Base-by-base conservation (phyloP, 2,888 invertebrate genomes). In the Drosophila peninsularis region DNA sequence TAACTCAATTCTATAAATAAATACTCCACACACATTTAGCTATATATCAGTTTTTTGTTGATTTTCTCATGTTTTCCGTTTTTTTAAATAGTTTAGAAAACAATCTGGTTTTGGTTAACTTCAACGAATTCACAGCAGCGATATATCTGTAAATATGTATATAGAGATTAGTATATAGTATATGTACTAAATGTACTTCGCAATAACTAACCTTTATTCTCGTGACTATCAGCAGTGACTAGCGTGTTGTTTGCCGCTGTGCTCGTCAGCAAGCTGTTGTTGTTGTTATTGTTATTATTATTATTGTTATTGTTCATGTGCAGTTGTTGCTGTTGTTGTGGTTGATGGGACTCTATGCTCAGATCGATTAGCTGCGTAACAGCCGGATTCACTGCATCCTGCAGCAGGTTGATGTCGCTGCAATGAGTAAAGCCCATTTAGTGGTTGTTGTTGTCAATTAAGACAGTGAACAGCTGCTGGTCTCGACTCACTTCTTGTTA, bases 181-280 rank as follows among this genome's bases (percentile, higher is more conserved):
- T 39, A 30, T 19, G 14, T 39, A 27, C 21, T 9, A 27, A 39
- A 3, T 9, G 30, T 54, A 41, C 27, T 21, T 50, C 5, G 10
- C 10, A 30, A 30, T 30, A 5, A 9, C 42, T 47, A 60, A 92
- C 92, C 92, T 91, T 91, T 91, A 90, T 91, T 91, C 89, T 92
- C 92, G 89, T 92, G 92, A 92, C 92, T 92, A 92, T 92, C 92
- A 90, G 92, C 92, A 90, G 92, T 92, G 92, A 92, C 92, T 92
- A 92, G 92, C 90, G 92, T 90, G 78, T 82, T 83, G 78, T 71
- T 90, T 84, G 90, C 90, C 88, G 90, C 90, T 89, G 91, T 86
- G 86, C 90, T 90, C 75, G 92, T 90, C 90, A 92, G 89, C 90
- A 92, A 90, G 84, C 91, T 92, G 86, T 92, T 91, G 76, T 92